Evolutionary conservation across 1,140 invertebrate species (phyloP).

Genomic region (Nephotettix cincticeps): DNA sequence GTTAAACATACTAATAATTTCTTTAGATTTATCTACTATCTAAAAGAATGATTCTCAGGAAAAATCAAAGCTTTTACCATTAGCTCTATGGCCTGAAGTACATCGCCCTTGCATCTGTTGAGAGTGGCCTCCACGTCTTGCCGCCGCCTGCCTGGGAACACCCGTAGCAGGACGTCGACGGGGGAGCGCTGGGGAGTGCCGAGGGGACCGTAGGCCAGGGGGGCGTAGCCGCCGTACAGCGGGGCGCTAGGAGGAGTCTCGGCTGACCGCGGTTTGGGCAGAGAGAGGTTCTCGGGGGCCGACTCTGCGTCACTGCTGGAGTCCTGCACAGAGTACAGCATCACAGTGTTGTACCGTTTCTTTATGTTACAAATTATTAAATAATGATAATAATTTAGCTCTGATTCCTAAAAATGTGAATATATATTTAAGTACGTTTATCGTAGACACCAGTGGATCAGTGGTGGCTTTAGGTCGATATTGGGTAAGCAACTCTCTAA

Average conservation of each 20-base stretch:
- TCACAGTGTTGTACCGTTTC: no score
- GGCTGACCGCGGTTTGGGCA: conserved; percentile 42
- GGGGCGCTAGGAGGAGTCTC: conserved; percentile 12
- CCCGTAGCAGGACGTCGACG: conserved; percentile 71
- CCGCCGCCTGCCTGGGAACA: conserved; percentile 82
- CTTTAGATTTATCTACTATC: no score
- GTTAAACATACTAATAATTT: no score
- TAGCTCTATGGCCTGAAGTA: conserved; percentile 87
- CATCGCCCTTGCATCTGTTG: conserved; percentile 73
- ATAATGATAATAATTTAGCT: no score
- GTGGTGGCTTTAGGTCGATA: no score
- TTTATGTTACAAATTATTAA: no score
- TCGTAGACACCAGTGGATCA: no score
- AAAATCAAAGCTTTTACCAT: no score
- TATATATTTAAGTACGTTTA: no score
- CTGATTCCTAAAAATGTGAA: no score
- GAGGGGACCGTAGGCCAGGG: conserved; percentile 20
- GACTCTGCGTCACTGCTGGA: conserved; percentile 41
- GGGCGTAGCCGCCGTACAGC: neutral
- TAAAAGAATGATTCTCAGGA: no score
- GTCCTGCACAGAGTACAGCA: conserved; percentile 38
- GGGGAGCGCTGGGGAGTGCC: conserved; percentile 53
- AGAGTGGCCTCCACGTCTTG: conserved; percentile 81
- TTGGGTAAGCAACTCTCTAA: no score
- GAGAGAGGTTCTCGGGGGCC: conserved; percentile 45